Evolutionary conservation across 1,140 invertebrate species (phyloP), one percentile per base, ranked within the genome.

Genomic region (Vanessa tameamea): DNA sequence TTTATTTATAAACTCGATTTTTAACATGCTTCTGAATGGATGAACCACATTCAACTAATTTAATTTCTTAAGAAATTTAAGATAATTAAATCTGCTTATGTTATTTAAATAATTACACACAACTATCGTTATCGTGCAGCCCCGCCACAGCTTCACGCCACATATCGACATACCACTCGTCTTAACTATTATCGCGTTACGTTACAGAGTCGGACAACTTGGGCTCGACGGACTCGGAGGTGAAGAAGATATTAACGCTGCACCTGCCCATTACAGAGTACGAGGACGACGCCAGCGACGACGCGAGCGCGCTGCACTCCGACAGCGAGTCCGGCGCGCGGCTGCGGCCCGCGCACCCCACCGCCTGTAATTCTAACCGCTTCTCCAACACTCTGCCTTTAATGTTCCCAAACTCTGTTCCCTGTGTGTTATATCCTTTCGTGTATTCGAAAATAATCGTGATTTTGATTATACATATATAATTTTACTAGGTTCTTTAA

Each of bases 261-360:
- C 96, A 97, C 95, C 96, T 97, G 94, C 96, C 96, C 93, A 97
- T 96, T 96, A 96, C 96, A 95, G 96, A 97, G 93, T 97, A 97
- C 94, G 96, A 97, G 93, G 96, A 97, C 93, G 96, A 97, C 90
- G 96, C 96, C 73, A 94, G 93, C 77, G 92, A 93, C 81, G 93
- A 93, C 83, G 96, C 96, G 83, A 96, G 95, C 87, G 94, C 96
- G 76, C 96, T 95, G 82, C 96, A 96, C 89, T 96, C 95, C 61
- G 96, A 96, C 88, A 96, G 95, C 82, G 95, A 96, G 89, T 93
- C 93, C 79, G 92, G 92, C 78, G 91, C 93, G 68, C 84, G 93
- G 73, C 78, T 89, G 47, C 78, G 93, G 75, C 86, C 80, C 75
- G 89, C 81, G 78, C 92, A 79, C 82, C 93, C 94, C 85, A 80